These are phyloP conservation scores for Cyclina sinensis DNA, from an alignment of 1,140 invertebrate species.

Conservation along the genomic window DNA sequence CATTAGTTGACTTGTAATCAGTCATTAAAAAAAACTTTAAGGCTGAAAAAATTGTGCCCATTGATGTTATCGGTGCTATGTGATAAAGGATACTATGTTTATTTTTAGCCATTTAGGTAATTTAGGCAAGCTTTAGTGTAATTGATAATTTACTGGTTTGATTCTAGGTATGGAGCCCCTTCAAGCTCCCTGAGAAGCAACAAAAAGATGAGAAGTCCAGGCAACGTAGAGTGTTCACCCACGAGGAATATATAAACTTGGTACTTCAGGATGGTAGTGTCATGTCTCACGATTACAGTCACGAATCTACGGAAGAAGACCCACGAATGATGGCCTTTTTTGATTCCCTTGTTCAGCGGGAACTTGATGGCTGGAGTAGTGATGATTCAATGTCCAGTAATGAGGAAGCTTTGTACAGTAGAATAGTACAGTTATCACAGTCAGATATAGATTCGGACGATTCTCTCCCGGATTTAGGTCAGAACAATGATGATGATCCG, in stretches of 20 bases:
- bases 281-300: slow-evolving; percentile 89
- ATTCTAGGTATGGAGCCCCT: slow-evolving; percentile 92
- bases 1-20: no score
- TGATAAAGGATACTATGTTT: no score
- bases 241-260: slow-evolving; percentile 94
- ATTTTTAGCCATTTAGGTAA: no score
- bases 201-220: slow-evolving; percentile 54
- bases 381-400: slow-evolving; percentile 77
- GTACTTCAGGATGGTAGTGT: slow-evolving; percentile 92
- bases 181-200: slow-evolving; percentile 81
- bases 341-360: slow-evolving; percentile 96
- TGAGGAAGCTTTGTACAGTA: slow-evolving; percentile 81
- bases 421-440: slow-evolving; percentile 76
- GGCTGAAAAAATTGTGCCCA: no score
- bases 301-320: slow-evolving; percentile 95
- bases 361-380: slow-evolving; percentile 90
- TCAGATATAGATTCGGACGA: slow-evolving; percentile 70
- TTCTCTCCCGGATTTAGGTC: slow-evolving; percentile 40
- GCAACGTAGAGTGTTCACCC: slow-evolving; percentile 93
- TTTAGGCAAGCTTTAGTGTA: no score
- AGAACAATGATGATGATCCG: slow-evolving; percentile 55
- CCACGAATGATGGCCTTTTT: slow-evolving; percentile 98
- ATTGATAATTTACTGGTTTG: no score
- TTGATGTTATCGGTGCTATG: no score
- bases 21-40: no score